Percentiles rank a stretch among this genome's conserved stretches.
Conservation (phyloP, 1,140 invertebrate species). For the Pectinophora gossypiella region DNA sequence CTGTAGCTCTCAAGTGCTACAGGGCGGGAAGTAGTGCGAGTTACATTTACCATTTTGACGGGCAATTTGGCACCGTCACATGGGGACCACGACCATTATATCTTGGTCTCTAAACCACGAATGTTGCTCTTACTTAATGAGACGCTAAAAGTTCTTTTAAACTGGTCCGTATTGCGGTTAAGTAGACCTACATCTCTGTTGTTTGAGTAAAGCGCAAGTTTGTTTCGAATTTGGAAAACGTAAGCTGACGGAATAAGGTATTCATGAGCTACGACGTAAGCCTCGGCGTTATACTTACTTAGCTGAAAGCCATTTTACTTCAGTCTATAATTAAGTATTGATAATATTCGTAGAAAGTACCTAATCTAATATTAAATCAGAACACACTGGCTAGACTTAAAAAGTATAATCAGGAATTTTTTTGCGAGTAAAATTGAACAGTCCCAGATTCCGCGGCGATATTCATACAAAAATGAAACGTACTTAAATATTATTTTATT, state of each 20-base stretch:
- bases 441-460: too few species aligned
- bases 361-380: too few species aligned
- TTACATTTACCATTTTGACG: slow-evolving; percentile 53
- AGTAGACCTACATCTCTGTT: neutral
- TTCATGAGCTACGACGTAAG: neutral
- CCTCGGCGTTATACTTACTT: neutral
- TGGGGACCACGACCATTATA: slow-evolving; percentile 8
- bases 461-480: too few species aligned
- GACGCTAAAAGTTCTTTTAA: too few species aligned
- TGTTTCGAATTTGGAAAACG: slow-evolving; percentile 11
- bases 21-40: slow-evolving; percentile 17
- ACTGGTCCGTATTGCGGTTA: too few species aligned
- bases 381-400: too few species aligned
- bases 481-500: slow-evolving; percentile 1
- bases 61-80: slow-evolving; percentile 44
- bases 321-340: too few species aligned
- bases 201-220: slow-evolving; percentile 5
- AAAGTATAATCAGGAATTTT: too few species aligned
- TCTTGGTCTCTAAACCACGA: neutral
- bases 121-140: neutral
- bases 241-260: neutral
- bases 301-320: neutral
- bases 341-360: too few species aligned
- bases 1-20: neutral
- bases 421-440: too few species aligned